Percentiles rank a stretch among this genome's conserved stretches.
Conservation (phyloP, 2,113 vertebrate genomes). For the Muntiacus muntjak region DNA sequence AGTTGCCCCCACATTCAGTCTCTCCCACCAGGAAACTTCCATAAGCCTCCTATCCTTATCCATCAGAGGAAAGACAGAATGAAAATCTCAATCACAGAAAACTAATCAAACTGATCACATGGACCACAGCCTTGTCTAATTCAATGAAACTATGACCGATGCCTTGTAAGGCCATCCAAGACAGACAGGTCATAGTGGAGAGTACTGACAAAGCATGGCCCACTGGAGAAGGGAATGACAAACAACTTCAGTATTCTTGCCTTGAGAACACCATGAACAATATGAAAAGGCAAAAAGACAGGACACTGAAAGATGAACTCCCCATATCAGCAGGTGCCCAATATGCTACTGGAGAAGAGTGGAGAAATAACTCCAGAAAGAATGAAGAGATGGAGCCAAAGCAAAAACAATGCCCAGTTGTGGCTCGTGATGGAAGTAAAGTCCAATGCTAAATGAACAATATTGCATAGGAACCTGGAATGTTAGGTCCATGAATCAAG, state of each 20-base stretch:
- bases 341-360: neutral
- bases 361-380: neutral
- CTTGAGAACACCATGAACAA: neutral
- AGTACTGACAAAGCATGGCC: neutral
- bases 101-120: neutral
- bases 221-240: neutral
- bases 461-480: neutral
- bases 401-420: neutral
- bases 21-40: neutral
- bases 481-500: neutral
- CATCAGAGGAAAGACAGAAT: neutral
- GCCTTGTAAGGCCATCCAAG: neutral
- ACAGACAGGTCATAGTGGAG: neutral
- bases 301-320: neutral
- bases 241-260: accelerated
- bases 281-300: neutral
- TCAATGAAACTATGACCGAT: neutral
- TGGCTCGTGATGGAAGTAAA: neutral
- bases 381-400: neutral
- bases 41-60: neutral
- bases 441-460: neutral
- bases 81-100: neutral
- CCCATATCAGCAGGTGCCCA: neutral
- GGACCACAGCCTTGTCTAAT: neutral
- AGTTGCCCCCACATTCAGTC: neutral